These are phyloP conservation scores for Drosophila mimetica DNA, from an alignment of 2,888 invertebrate species.

Conservation along the genomic window DNA sequence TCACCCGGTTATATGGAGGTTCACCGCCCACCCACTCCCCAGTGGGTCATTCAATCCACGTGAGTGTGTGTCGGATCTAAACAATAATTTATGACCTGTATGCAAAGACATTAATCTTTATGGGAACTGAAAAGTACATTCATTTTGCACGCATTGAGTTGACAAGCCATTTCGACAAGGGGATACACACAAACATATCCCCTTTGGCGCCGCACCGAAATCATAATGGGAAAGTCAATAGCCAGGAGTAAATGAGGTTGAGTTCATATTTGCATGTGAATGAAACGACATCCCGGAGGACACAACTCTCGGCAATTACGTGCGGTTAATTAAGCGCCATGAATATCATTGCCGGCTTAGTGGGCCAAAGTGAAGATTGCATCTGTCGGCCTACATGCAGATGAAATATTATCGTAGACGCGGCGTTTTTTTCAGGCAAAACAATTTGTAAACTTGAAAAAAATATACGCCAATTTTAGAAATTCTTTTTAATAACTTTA, in stretches of 20 bases:
- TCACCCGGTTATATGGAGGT: slow-evolving; percentile 21
- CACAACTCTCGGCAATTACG: slow-evolving; percentile 16
- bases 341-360: slow-evolving; percentile 15
- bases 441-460: neutral
- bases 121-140: slow-evolving; percentile 74
- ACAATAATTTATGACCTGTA: slow-evolving; percentile 77
- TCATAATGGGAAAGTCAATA: slow-evolving; percentile 10
- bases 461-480: neutral
- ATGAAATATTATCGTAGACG: neutral
- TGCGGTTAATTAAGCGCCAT: slow-evolving; percentile 25
- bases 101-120: slow-evolving; percentile 79
- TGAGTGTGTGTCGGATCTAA: slow-evolving; percentile 38
- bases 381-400: slow-evolving; percentile 4
- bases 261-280: slow-evolving; percentile 33
- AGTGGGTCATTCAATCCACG: slow-evolving; percentile 25
- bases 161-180: slow-evolving; percentile 55
- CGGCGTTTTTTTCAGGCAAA: neutral
- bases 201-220: slow-evolving; percentile 25
- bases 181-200: neutral
- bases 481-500: neutral
- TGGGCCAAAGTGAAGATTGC: slow-evolving; percentile 9
- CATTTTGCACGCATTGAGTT: slow-evolving; percentile 34
- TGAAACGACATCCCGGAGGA: slow-evolving; percentile 10
- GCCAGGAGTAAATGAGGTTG: neutral
- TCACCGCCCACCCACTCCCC: slow-evolving; percentile 4